Evolutionary conservation across 2,113 vertebrate species (phyloP).

Genomic region (Chionodraco myersi): DNA sequence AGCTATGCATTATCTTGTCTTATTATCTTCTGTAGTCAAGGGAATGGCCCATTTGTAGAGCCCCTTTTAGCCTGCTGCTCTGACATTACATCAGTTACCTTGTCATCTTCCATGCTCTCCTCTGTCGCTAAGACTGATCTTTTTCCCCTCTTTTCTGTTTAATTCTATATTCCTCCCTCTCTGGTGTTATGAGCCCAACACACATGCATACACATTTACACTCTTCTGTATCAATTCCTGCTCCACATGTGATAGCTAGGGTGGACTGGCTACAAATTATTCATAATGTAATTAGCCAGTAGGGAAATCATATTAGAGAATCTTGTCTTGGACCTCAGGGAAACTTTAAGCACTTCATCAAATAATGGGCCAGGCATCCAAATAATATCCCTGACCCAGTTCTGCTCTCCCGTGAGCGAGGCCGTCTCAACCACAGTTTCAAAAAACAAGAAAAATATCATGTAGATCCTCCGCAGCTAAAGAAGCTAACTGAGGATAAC

Average conservation of each 20-base stretch:
- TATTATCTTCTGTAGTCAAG: conserved; percentile 61
- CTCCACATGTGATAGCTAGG: conserved; percentile 54
- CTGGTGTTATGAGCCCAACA: conserved; percentile 28
- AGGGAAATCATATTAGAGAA: conserved; percentile 68
- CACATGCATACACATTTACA: not conserved
- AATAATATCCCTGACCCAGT: conserved; percentile 71
- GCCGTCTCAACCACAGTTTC: not conserved
- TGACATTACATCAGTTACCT: conserved; percentile 73
- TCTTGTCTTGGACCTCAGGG: conserved; percentile 71
- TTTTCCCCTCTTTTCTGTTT: conserved; percentile 18
- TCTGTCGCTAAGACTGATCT: conserved; percentile 55
- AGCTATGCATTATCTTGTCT: conserved; percentile 74
- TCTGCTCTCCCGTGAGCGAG: conserved; percentile 32
- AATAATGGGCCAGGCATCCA: conserved; percentile 58
- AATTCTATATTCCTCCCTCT: conserved; percentile 40
- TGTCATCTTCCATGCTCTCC: conserved; percentile 56
- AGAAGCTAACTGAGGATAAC: conserved; percentile 4
- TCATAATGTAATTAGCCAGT: conserved; percentile 76
- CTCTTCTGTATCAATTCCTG: conserved; percentile 33
- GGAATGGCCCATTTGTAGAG: conserved; percentile 68
- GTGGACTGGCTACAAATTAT: conserved; percentile 70
- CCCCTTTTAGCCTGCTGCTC: conserved; percentile 61
- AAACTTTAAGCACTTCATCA: conserved; percentile 73
- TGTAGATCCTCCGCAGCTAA: conserved; percentile 20
- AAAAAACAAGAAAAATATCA: not conserved